Conservation (phyloP, 2,888 invertebrate genomes). For the Sicus ferrugineus region DNA sequence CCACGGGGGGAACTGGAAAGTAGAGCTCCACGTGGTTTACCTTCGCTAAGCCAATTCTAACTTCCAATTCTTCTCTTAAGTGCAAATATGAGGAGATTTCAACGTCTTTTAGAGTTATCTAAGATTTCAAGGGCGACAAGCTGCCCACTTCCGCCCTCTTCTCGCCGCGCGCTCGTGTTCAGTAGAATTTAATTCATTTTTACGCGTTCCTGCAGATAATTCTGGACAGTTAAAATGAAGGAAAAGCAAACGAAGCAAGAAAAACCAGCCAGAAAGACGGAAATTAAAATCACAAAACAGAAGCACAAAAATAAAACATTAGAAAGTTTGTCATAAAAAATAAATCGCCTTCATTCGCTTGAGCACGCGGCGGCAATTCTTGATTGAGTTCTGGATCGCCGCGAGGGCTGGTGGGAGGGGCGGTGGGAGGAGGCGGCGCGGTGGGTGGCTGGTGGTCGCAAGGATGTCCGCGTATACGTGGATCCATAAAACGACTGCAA, state of each 20-base stretch:
- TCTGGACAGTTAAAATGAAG: not conserved
- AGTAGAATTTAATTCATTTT: constrained; percentile 22
- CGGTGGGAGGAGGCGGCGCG: not conserved
- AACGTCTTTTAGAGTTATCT: too few relatives aligned
- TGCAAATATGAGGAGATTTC: too few relatives aligned
- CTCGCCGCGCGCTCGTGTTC: not conserved
- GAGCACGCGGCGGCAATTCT: constrained; percentile 1
- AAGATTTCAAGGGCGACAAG: too few relatives aligned
- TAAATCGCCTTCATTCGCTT: constrained; percentile 33
- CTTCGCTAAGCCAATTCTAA: too few relatives aligned
- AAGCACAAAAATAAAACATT: constrained; percentile 8
- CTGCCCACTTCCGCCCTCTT: not conserved
- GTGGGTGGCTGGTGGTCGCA: not conserved
- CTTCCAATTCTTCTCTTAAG: too few relatives aligned
- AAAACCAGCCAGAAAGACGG: not conserved
- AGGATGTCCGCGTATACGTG: constrained; percentile 48
- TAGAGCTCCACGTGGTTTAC: too few relatives aligned
- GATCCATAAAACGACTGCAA: constrained; percentile 47
- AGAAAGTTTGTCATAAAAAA: constrained; percentile 34
- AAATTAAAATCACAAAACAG: not conserved
- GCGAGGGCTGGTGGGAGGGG: not conserved
- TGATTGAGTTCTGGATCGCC: constrained; percentile 1
- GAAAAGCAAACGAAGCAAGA: not conserved
- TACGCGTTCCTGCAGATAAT: constrained; percentile 13
- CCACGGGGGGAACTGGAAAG: too few relatives aligned